Base-by-base conservation (phyloP, 2,888 invertebrate genomes). In the Sussaba pulchella region DNA sequence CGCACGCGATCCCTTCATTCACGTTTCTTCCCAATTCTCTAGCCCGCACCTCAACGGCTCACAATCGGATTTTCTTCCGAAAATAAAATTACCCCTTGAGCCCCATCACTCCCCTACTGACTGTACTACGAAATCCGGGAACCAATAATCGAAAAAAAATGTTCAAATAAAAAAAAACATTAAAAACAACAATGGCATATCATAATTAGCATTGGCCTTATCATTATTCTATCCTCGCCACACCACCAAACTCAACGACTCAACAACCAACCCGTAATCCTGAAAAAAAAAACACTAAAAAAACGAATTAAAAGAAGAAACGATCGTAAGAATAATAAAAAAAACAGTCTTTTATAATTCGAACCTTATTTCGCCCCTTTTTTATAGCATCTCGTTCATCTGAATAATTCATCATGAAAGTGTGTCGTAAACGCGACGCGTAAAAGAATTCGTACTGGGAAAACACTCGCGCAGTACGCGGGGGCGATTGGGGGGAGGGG, bases 391-490 rank as follows among this genome's bases (percentile, higher is more conserved):
- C 73, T 10, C 57, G 70, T 52, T 61, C 75, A 63, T 73, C 63
- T 57, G 69, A 73, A 80, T 78, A 82, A 84, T 81, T 82, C 77
- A 77, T 79, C 67, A 76, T 67, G 66, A 75, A 78, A 77, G 52
- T 77, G 81, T 71, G 72, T 81, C 79, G 74, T 72, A 71, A 61
- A 71, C n/a, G 75, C 41, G 52, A 19, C 10, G 54, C 26, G 63
- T 57, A 1, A 19, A 69, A 73, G 63, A 81, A 76, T 81, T 76
- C 26, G 36, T 76, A 76, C 72, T 9, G 63, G 14, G 80, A 39
- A 66, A 70, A 78, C n/a, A n/a, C 2, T 31, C 31, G 31, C 6
- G n/a, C n/a, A n/a, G n/a, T n/a, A n/a, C 31, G 31, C 4, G 6
- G 31, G 31, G 31, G 6, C 6, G 31, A 6, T 31, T 31, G 31